Evolutionary conservation across 1,140 invertebrate species (phyloP), one percentile per base, ranked within the genome.

Genomic region (Brachystomella parvula): DNA sequence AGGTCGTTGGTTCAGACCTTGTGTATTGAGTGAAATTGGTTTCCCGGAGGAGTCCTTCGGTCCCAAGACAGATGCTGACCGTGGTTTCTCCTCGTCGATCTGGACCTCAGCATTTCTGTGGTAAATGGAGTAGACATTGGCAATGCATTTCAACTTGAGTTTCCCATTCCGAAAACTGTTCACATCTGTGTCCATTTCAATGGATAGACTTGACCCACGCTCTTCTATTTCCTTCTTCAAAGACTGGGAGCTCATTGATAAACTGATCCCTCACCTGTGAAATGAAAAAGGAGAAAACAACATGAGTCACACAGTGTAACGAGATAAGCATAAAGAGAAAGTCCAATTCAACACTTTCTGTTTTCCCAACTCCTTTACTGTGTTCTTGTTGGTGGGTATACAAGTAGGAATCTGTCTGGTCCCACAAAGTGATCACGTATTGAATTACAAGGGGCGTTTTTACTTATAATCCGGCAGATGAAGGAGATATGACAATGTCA

Each of bases 41-140:
- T 70, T 73, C 65, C 71, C 71, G 65, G 69, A 73, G 24, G 81
- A 81, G 76, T 85, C 84, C 44, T 83, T 81, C 39, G 83, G 85
- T 64, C 84, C 84, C 75, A 86, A 78, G 32, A 86, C 84, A 2
- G 84, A 84, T 31, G 84, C 84, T 33, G 86, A 80, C 74, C 83
- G 80, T 30, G 85, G 85, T 70, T 82, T 79, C 76, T 86, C 84
- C 75, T 86, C 84, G 67, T 83, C 83, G 47, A 86, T 74, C n/a
- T 81, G 71, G 3, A 83, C 69, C 26, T 80, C 81, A 17, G 79
- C 78, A 67, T 79, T 77, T 60, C 79, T 78, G 29, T 78, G 78
- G 78, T 84, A 85, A 60, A 84, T 79, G 63, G 83, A 78, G 77
- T 83, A 82, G 75, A 87, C 80, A 47, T 81, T 81, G 31, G 83